Evolutionary conservation across 1,140 invertebrate species (phyloP), one percentile per base, ranked within the genome.

Genomic region (Gryon sp.): DNA sequence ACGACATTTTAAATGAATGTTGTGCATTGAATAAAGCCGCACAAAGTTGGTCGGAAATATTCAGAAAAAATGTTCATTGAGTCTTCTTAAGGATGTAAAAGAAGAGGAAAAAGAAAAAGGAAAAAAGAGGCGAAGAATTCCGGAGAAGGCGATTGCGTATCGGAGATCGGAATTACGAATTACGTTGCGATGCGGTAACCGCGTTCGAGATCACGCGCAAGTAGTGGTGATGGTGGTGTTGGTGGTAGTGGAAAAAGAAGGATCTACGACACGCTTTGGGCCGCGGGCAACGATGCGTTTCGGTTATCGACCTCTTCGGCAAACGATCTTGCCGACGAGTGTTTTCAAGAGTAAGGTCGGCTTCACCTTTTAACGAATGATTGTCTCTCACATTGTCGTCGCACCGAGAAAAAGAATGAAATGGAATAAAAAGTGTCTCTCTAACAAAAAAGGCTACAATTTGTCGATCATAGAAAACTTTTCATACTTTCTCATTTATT

Each of bases 281-380:
- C 80, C 79, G 53, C 59, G 66, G 63, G 73, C 83, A 86, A 74
- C 86, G 83, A 87, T 86, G 86, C 86, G 86, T 87, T 88, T 87
- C 86, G 85, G 86, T 82, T 87, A 88, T 87, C 86, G 84, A 88
- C 86, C 86, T 86, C 80, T 52, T 77, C 68, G 73, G 68, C 76
- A 78, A 81, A 76, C 63, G 69, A 65, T 78, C 70, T 62, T 57
- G 55, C 72, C 68, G 79, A 14, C 73, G 24, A 41, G 52, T 68
- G 74, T 45, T 70, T 70, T 74, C 76, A 74, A 73, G 76, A 74
- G 36, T 69, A 84, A 85, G 82, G 82, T 81, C 82, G 79, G 68
- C 66, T 78, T 76, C 40, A 45, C 63, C 36, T 45, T n/a, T 69
- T 52, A 19, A 74, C 62, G 66, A 75, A 69, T 74, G 57, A n/a